Percentiles rank a stretch among this genome's conserved stretches.
These are phyloP conservation scores for Dicrostonyx torquatus DNA, from an alignment of 2,797 vertebrate species.

Conservation along the genomic window DNA sequence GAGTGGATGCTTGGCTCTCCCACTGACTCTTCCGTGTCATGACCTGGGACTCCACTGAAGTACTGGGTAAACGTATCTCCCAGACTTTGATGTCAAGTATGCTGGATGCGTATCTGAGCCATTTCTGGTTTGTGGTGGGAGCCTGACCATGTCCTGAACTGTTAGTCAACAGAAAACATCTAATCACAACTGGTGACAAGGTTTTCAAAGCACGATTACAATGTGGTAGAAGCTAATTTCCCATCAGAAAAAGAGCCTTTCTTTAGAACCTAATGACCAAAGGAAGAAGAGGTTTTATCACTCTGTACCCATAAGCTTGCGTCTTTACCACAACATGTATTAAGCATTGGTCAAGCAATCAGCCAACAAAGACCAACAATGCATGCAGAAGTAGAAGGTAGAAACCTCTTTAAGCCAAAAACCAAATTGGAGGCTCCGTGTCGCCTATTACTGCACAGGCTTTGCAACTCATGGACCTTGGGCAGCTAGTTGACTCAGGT, in stretches of 20 bases:
- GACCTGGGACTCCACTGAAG: not conserved
- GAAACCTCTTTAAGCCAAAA: not conserved
- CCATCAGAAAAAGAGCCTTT: not conserved
- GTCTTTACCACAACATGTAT: not conserved
- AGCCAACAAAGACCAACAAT: constrained; percentile 9
- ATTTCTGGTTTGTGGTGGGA: not conserved
- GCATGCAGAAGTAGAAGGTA: not conserved
- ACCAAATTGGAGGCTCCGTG: not conserved
- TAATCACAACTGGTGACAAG: not conserved
- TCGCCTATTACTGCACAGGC: not conserved
- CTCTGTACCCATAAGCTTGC: not conserved
- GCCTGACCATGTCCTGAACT: not conserved
- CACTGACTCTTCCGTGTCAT: not conserved
- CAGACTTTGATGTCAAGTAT: not conserved
- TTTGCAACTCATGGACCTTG: no score
- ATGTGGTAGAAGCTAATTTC: not conserved
- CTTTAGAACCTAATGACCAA: constrained; percentile 2
- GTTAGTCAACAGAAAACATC: constrained; percentile 13
- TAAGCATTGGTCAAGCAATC: not conserved
- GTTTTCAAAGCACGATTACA: not conserved
- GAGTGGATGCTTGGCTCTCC: not conserved
- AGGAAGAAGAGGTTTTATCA: not conserved
- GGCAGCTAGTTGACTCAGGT: no score
- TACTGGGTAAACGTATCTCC: not conserved
- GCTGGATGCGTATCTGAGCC: not conserved